Evolutionary conservation across 2,797 vertebrate species (phyloP), one percentile per base, ranked within the genome.

Genomic region (Melanotaenia pygmaea): DNA sequence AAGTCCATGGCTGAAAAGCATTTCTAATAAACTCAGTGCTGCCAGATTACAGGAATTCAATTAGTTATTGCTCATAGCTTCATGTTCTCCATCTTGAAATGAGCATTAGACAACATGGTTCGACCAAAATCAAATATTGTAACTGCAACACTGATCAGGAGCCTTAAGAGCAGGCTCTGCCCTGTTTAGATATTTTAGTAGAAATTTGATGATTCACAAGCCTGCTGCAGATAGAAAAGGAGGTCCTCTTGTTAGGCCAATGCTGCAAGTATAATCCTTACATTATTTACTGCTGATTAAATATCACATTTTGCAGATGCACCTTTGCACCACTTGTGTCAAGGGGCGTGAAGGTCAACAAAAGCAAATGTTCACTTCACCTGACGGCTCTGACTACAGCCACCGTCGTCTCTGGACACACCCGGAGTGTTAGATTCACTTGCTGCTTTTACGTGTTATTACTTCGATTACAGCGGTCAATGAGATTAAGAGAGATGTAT

Each of bases 401-500:
- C 5, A 0, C 51, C 50, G 43, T 58, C 2, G 54, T 81, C 61
- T 50, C 37, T 30, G 47, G 61, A 67, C 47, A 26, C 63, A 63
- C 73, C 11, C 24, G 18, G 8, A 73, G 40, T 69, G 50, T 71
- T 38, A 30, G 18, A 45, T 70, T 51, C 45, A 26, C 57, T 59
- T 12, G 30, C 72, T 65, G 50, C 77, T 70, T 34, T 63, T 77
- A 80, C 63, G 56, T 59, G 62, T 77, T 82, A 85, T 72, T 82
- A 79, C 69, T 74, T 64, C 26, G n/a, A 90, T 90, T 83, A 86
- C 64, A 54, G 71, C 9, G 69, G 77, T 85, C 91, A 82, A 81
- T 82, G 80, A 90, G 88, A 92, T 91, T 89, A 93, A 92, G 84
- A 88, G 86, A 93, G 93, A 94, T 85, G 90, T 81, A 93, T 92